Evolutionary conservation across 2,888 invertebrate genomes (phyloP), one percentile per base, ranked within the genome.

Genomic region (Eudemis profundana): DNA sequence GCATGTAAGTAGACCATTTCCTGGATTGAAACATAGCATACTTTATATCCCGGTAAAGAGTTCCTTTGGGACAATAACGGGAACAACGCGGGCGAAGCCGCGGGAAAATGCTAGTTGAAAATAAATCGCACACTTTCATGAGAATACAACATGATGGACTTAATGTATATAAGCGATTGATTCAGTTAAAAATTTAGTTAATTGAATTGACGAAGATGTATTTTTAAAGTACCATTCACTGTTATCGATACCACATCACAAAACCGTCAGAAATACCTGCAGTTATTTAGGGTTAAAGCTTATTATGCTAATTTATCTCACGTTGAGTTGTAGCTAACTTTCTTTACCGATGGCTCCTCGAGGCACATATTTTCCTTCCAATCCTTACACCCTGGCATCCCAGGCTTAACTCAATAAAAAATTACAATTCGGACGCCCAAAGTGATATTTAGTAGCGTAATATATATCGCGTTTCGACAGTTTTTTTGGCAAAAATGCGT

Each of bases 371-470:
- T 40, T 40, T 4, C 14, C 2, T 44, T 29, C 15, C 2, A 27
- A 29, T 21, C 15, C 19, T 14, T 12, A 2, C 1, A 10, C 19
- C 47, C 15, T 42, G 46, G 49, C 29, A 49, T 19, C 17, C 46
- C 23, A 42, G 27, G n/a, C 17, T 63, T 40, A 21, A 50, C 49
- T 66, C 23, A 33, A 51, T 59, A 57, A 57, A 33, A 46, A 46
- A 51, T 57, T 29, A 40, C 33, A 44, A 57, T 27, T 14, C 59
- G n/a, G 19, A 46, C 29, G 23, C 12, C 15, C 36, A 59, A 53
- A 64, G 59, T 59, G 64, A 59, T 65, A 65, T 65, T 65, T 65
- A 59, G 59, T 51, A 64, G 51, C 15, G 8, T 27, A 64, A 64
- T 64, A 57, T 50, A 64, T 51, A 38, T 38, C 50, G 42, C 51